phyloP scores from a whole-genome alignment of 92 coral and sea anemone genomes.

The Epizoanthus stellaris region DNA sequence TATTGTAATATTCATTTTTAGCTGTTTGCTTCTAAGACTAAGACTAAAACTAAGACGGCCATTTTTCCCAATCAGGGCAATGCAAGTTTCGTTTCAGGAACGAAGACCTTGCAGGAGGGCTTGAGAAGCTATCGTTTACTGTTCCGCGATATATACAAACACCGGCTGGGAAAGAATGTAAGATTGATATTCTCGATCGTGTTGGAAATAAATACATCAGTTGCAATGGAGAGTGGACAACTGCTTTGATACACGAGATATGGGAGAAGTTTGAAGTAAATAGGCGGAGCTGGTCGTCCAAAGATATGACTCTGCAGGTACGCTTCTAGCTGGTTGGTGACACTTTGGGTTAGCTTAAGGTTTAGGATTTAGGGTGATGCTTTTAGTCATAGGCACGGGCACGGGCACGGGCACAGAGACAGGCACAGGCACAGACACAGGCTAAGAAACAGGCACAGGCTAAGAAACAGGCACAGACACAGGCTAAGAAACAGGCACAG shows the following conservation, averaged over 20 bases:
- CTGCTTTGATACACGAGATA: background rate
- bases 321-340: background rate
- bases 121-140: background rate
- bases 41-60: too few relatives aligned
- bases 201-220: background rate
- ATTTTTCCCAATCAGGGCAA: background rate
- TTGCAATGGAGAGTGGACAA: constrained; percentile 24
- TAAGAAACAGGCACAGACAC: too few relatives aligned
- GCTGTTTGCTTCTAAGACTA: background rate
- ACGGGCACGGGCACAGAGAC: too few relatives aligned
- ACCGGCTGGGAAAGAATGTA: constrained; percentile 29
- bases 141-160: constrained; percentile 3
- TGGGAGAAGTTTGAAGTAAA: background rate
- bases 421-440: too few relatives aligned
- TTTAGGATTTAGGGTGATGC: too few relatives aligned
- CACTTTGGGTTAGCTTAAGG: too few relatives aligned
- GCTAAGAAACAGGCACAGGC: too few relatives aligned
- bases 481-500: too few relatives aligned
- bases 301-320: constrained; percentile 4
- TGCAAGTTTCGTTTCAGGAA: constrained; percentile 13
- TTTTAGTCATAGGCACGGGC: too few relatives aligned
- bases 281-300: background rate
- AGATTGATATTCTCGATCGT: background rate
- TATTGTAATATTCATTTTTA: background rate
- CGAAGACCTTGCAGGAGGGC: background rate